Evolutionary conservation across 2,888 invertebrate species (phyloP).

Genomic region (Ophioninae sp.): DNA sequence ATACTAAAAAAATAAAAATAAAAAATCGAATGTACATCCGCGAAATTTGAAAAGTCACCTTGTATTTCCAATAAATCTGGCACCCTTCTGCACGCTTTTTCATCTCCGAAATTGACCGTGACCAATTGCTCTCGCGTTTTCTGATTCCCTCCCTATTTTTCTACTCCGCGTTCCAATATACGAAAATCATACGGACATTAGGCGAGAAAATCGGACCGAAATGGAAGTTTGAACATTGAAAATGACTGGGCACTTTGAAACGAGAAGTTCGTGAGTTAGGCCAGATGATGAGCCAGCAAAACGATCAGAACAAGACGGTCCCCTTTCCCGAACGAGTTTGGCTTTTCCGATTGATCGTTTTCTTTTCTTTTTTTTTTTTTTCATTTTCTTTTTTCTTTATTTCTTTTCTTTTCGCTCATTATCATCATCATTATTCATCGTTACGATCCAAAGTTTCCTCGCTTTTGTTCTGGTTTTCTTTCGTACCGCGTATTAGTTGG

Average conservation of each 20-base stretch:
- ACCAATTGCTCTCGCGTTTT: not conserved
- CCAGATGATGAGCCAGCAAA: constrained; percentile 4
- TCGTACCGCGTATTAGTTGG: constrained; percentile 11
- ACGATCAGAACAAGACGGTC: not conserved
- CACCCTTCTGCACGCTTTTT: no score
- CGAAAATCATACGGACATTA: constrained; percentile 5
- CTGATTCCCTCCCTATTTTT: not conserved
- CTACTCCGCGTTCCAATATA: not conserved
- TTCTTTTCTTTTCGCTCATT: not conserved
- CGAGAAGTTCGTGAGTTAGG: not conserved
- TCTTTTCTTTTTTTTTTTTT: not conserved
- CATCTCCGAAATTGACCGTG: not conserved
- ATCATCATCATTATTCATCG: constrained; percentile 25
- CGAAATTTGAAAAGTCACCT: no score
- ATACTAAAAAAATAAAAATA: no score
- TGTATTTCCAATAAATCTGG: no score
- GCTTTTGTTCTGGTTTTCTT: not conserved
- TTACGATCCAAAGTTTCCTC: constrained; percentile 13
- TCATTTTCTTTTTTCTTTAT: constrained; percentile 13
- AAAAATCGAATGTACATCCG: no score
- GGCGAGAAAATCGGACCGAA: not conserved
- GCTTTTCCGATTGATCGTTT: not conserved
- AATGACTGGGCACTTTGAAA: constrained; percentile 17
- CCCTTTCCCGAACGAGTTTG: not conserved
- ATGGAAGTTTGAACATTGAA: not conserved